Percentiles rank a stretch among this genome's conserved stretches.
These are phyloP conservation scores for Apodemia zela DNA, from an alignment of 2,888 invertebrate species.

Conservation along the genomic window DNA sequence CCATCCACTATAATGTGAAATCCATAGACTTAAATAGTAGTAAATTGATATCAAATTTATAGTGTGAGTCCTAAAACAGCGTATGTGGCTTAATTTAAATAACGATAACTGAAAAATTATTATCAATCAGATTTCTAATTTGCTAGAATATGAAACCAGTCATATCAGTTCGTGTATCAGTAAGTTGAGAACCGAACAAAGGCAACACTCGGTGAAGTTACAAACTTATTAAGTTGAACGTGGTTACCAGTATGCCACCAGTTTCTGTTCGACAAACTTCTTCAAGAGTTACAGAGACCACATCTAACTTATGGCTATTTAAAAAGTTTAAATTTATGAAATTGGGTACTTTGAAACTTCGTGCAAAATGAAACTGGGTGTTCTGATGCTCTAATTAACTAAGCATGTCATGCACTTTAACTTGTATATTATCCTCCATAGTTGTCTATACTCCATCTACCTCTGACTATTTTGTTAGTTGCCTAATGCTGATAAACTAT, in stretches of 20 bases:
- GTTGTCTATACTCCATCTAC: too few relatives aligned
- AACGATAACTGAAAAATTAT: too few relatives aligned
- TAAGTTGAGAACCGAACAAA: slow-evolving; percentile 3
- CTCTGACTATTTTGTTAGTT: too few relatives aligned
- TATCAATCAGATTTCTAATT: slow-evolving; percentile 18
- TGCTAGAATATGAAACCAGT: slow-evolving; percentile 11
- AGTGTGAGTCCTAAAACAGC: too few relatives aligned
- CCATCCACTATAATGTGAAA: too few relatives aligned
- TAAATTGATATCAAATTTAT: too few relatives aligned
- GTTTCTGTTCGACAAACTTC: slow-evolving; percentile 12
- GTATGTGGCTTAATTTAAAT: too few relatives aligned
- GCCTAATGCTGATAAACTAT: too few relatives aligned
- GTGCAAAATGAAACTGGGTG: slow-evolving; percentile 2
- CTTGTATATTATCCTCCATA: too few relatives aligned
- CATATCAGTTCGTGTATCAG: slow-evolving; percentile 13
- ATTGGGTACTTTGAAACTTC: slow-evolving; percentile 6
- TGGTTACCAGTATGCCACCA: slow-evolving; percentile 11
- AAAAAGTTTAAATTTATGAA: slow-evolving; percentile 15
- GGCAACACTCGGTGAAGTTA: slow-evolving; percentile 14
- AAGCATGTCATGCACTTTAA: too few relatives aligned
- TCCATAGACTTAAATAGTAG: too few relatives aligned
- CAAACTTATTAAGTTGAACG: slow-evolving; percentile 15
- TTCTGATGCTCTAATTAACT: not conserved
- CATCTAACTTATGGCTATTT: slow-evolving; percentile 15
- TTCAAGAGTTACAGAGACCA: slow-evolving; percentile 9